phyloP scores from a whole-genome alignment of 1,140 invertebrate species.

The Drosophila micromelanica region DNA sequence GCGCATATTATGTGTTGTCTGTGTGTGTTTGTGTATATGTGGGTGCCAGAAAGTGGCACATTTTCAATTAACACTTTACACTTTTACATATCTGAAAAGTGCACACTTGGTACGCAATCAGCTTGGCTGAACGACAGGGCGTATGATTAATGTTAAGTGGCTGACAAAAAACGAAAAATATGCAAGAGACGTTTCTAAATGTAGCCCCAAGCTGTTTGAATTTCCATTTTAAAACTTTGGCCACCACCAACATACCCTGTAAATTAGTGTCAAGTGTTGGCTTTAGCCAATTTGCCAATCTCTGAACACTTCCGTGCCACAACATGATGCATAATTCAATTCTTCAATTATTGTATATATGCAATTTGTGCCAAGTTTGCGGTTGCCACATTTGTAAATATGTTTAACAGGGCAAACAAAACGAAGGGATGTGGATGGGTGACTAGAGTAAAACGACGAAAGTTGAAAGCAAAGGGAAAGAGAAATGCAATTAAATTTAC shows the following conservation, averaged over 20 bases:
- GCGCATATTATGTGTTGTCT: no score
- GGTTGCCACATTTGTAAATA: slow-evolving; percentile 30
- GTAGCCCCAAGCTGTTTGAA: not conserved
- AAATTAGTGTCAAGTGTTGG: not conserved
- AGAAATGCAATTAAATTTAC: slow-evolving; percentile 60
- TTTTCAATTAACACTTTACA: slow-evolving; percentile 23
- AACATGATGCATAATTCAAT: slow-evolving; percentile 48
- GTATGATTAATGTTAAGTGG: slow-evolving; percentile 50
- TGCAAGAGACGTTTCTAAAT: not conserved
- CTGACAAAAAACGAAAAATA: not conserved
- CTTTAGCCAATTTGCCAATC: slow-evolving; percentile 10
- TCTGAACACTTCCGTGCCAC: slow-evolving; percentile 10
- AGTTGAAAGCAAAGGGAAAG: not conserved
- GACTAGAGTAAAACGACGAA: not conserved
- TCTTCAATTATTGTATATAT: slow-evolving; percentile 39
- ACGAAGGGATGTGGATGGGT: slow-evolving; percentile 8
- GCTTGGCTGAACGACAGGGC: slow-evolving; percentile 11
- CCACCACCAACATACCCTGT: slow-evolving; percentile 15
- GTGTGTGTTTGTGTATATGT: not conserved
- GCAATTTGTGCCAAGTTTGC: slow-evolving; percentile 35
- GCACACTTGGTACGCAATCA: slow-evolving; percentile 4
- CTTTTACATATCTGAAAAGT: slow-evolving; percentile 3
- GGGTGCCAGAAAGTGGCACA: not conserved
- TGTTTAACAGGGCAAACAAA: slow-evolving; percentile 21
- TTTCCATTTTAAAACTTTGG: not conserved